Conservation (phyloP, 2,888 invertebrate genomes). For the Rhaphigaster nebulosa region DNA sequence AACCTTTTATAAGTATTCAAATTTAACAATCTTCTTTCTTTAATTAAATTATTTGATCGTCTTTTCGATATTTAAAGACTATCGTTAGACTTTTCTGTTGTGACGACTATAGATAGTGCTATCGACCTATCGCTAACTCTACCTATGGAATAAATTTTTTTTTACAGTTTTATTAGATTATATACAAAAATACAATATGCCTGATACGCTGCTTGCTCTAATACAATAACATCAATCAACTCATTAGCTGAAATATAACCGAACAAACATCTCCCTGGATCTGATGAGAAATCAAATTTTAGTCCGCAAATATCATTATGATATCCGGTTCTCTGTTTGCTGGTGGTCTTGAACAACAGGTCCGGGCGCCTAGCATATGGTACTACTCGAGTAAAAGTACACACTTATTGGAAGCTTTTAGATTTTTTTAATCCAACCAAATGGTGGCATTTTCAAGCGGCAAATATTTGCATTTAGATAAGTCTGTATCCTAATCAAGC, state of each 20-base stretch:
- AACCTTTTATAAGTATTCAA: no score
- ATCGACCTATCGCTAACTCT: no score
- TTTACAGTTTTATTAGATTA: no score
- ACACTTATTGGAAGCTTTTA: not conserved
- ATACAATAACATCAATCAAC: not conserved
- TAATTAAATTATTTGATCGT: no score
- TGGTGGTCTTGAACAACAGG: not conserved
- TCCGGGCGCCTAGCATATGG: not conserved
- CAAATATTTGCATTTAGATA: constrained; percentile 7
- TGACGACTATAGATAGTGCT: no score
- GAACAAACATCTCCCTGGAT: not conserved
- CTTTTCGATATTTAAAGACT: no score
- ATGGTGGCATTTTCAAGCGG: not conserved
- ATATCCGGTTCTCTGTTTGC: not conserved
- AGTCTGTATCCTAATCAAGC: not conserved
- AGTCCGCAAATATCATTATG: not conserved
- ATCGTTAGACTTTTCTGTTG: no score
- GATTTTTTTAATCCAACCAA: not conserved
- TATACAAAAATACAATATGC: no score
- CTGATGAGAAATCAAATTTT: not conserved
- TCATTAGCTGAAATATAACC: not conserved
- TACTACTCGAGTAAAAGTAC: not conserved
- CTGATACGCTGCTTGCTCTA: no score
- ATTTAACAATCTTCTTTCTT: no score
- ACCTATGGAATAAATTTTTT: no score